A percentile compares a stretch with the other conserved stretches of the same genome.
Conservation (phyloP, 2,113 vertebrate species). For the Protobothrops mucrosquamatus region DNA sequence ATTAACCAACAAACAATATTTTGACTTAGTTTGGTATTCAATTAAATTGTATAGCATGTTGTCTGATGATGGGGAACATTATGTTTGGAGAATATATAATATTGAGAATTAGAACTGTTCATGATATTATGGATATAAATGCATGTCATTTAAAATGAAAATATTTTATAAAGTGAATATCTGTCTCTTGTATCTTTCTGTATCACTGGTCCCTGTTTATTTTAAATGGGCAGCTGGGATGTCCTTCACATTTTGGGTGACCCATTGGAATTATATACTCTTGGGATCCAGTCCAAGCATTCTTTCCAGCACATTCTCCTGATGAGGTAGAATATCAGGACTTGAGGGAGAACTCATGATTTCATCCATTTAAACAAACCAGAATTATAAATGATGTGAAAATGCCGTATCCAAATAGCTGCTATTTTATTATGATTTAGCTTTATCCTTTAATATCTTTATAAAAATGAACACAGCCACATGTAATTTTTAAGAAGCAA, state of each 20-base stretch:
- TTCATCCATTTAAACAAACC: not conserved
- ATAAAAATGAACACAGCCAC: not conserved
- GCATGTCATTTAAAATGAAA: not conserved
- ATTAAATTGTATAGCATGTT: not conserved
- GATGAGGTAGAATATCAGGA: not conserved
- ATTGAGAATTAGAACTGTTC: not conserved
- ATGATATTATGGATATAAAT: not conserved
- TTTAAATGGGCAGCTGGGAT: not conserved
- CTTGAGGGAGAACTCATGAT: not conserved
- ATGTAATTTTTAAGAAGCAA: not conserved
- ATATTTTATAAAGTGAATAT: not conserved
- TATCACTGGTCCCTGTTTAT: not conserved
- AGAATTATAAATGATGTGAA: not conserved
- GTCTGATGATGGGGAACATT: not conserved
- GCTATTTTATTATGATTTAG: not conserved
- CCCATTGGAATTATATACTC: not conserved
- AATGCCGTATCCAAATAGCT: not conserved
- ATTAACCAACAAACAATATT: not conserved
- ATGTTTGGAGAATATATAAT: not conserved
- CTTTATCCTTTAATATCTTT: not conserved
- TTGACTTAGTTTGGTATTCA: not conserved
- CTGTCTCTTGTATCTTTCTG: not conserved
- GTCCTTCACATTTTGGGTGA: not conserved
- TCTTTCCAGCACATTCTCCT: not conserved
- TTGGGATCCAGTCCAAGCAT: not conserved